Conservation (phyloP, 2,888 invertebrate species). For the Drosophila kanekoi region DNA sequence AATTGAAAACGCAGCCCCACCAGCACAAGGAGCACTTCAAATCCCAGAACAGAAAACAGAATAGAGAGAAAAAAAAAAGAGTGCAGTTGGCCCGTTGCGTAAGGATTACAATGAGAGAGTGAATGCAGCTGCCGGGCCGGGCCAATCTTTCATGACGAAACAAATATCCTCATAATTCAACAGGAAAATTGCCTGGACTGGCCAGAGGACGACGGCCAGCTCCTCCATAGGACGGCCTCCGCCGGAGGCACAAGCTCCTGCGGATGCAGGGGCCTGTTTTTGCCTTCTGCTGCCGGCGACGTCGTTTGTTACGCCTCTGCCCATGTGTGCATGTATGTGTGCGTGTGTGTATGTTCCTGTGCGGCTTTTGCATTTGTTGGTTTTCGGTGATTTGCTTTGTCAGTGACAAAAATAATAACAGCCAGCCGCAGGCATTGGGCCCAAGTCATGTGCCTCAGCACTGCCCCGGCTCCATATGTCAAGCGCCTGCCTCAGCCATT, state of each 20-base stretch:
- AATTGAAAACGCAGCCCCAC: conserved; percentile 26
- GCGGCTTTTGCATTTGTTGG: conserved; percentile 67
- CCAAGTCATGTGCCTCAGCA: conserved; percentile 45
- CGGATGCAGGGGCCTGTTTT: conserved; percentile 26
- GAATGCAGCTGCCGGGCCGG: conserved; percentile 50
- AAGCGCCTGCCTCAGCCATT: conserved; percentile 56
- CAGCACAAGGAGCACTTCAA: conserved; percentile 37
- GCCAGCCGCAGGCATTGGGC: conserved; percentile 67
- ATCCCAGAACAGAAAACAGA: conserved; percentile 35
- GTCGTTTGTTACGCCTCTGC: conserved; percentile 66
- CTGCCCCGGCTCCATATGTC: conserved; percentile 68
- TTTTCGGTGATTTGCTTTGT: conserved; percentile 81
- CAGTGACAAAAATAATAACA: conserved; percentile 81
- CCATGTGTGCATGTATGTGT: background rate
- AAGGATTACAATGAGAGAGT: conserved; percentile 61
- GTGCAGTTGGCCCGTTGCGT: conserved; percentile 59
- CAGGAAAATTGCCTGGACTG: conserved; percentile 73
- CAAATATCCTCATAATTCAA: conserved; percentile 83
- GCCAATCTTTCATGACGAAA: conserved; percentile 83
- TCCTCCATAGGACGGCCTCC: conserved; percentile 49
- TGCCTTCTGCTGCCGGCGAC: conserved; percentile 41
- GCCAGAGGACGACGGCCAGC: conserved; percentile 15
- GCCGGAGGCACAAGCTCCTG: conserved; percentile 24
- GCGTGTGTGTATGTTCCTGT: conserved; percentile 23
- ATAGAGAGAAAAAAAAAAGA: conserved; percentile 22